Evolutionary conservation across 2,888 invertebrate species (phyloP).

Genomic region (Campoplex nolae): DNA sequence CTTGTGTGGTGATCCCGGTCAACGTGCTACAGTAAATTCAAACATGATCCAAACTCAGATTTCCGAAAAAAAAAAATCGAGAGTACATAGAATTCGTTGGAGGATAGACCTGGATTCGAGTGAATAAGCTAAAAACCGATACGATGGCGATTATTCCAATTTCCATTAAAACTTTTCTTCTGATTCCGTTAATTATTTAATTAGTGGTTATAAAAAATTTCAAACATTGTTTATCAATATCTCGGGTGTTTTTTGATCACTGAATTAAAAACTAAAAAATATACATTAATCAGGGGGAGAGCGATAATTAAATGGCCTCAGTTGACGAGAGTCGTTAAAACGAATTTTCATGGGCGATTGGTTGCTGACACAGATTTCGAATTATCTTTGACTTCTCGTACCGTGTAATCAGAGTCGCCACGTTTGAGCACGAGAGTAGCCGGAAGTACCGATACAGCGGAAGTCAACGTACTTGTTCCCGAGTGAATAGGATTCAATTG

Average conservation of each 20-base stretch:
- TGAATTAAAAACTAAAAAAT: background rate
- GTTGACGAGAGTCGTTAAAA: background rate
- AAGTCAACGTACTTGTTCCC: conserved; percentile 51
- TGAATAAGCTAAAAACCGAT: background rate
- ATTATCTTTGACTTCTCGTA: conserved; percentile 61
- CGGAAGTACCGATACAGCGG: conserved; percentile 71
- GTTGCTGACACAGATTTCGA: background rate
- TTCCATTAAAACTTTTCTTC: background rate
- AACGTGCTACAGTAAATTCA: no score
- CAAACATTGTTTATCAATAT: background rate
- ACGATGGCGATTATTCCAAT: background rate
- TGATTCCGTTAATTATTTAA: background rate
- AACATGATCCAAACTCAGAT: background rate
- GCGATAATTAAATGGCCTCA: background rate
- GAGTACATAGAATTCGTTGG: background rate
- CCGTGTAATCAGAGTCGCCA: conserved; percentile 72
- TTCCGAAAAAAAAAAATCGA: background rate
- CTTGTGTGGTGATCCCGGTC: no score
- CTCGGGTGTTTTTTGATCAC: background rate
- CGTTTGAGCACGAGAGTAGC: conserved; percentile 75
- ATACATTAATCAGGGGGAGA: background rate
- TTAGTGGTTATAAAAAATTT: background rate
- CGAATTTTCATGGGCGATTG: background rate
- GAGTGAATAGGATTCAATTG: conserved; percentile 59
- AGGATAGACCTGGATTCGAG: background rate